Conservation (phyloP, 2,888 invertebrate species). For the Pseudanteris insignis region DNA sequence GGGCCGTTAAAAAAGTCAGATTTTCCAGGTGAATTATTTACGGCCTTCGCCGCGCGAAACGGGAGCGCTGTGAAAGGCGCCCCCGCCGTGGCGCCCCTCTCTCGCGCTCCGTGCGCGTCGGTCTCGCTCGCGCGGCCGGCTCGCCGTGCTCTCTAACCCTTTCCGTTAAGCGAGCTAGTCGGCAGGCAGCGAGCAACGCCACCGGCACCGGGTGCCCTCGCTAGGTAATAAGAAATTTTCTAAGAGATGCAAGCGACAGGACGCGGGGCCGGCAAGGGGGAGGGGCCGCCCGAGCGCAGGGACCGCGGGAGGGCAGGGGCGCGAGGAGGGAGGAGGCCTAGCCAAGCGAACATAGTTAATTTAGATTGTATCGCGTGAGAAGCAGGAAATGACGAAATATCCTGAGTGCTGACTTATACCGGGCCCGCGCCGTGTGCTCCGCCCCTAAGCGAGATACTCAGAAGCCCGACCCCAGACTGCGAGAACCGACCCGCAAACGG, state of each 20-base stretch:
- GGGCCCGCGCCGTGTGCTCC: constrained; percentile 52
- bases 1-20: constrained; percentile 49
- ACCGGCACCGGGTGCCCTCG: constrained; percentile 47
- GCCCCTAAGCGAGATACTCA: constrained; percentile 51
- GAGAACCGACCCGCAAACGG: constrained; percentile 53
- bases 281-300: constrained; percentile 32
- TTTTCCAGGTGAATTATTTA: constrained; percentile 58
- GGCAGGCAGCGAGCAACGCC: constrained; percentile 37
- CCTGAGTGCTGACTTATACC: constrained; percentile 66
- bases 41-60: constrained; percentile 48
- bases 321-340: constrained; percentile 61
- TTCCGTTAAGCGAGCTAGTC: constrained; percentile 36
- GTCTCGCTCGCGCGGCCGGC: too few species aligned
- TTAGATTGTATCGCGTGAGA: constrained; percentile 68
- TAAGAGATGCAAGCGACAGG: constrained; percentile 58
- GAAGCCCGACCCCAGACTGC: constrained; percentile 59
- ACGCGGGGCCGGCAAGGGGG: constrained; percentile 52
- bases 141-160: constrained; percentile 45
- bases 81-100: constrained; percentile 19
- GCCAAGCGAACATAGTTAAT: constrained; percentile 67
- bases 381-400: constrained; percentile 68
- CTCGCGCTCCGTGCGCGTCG: too few species aligned
- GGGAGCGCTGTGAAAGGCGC: constrained; percentile 52
- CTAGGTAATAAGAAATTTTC: constrained; percentile 66
- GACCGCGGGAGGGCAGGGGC: constrained; percentile 30